Evolutionary conservation across 1,140 invertebrate genomes (phyloP).

Genomic region (Idris sp.): DNA sequence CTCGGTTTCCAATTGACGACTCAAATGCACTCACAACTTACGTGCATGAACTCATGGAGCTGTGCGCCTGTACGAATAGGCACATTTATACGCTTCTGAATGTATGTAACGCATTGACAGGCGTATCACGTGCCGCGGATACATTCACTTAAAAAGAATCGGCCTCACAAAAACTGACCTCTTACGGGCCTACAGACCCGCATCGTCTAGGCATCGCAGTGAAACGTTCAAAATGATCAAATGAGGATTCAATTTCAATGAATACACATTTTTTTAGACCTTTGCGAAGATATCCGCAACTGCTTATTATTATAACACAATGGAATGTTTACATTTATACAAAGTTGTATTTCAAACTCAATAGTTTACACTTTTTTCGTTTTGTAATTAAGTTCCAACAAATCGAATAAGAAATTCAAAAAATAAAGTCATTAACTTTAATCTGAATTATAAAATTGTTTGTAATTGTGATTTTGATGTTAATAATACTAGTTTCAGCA

Average conservation of each 20-base stretch:
- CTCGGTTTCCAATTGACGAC: conserved; percentile 64
- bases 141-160: conserved; percentile 46
- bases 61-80: conserved; percentile 28
- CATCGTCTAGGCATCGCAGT: conserved; percentile 25
- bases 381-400: too few species aligned
- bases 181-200: conserved; percentile 31
- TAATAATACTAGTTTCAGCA: too few species aligned
- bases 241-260: conserved; percentile 28
- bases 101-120: conserved; percentile 62
- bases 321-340: too few species aligned
- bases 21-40: conserved; percentile 35
- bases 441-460: too few species aligned
- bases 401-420: too few species aligned
- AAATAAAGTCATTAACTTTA: too few species aligned
- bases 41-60: conserved; percentile 14
- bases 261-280: conserved; percentile 21
- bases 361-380: too few species aligned
- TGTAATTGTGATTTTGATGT: too few species aligned
- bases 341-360: too few species aligned
- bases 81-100: conserved; percentile 46
- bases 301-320: too few species aligned
- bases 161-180: conserved; percentile 54
- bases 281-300: conserved; percentile 3
- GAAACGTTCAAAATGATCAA: conserved; percentile 21
- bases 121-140: conserved; percentile 63